Evolutionary conservation across 2,113 vertebrate genomes (phyloP).

Genomic region (Cricetomys ansorgei): DNA sequence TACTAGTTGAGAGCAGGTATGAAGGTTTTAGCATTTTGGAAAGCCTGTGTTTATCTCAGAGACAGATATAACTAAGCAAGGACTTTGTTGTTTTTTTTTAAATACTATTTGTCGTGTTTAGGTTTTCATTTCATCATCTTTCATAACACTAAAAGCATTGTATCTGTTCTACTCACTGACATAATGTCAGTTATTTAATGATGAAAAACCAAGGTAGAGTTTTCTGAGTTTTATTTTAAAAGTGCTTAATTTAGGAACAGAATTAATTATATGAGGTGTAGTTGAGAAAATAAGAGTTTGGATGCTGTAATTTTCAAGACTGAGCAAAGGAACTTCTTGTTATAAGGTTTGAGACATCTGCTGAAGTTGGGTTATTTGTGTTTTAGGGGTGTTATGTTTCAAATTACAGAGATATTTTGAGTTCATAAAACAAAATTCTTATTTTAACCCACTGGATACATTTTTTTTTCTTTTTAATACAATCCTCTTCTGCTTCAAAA

Average conservation of each 20-base stretch:
- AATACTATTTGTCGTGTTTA: background rate
- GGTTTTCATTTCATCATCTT: slow-evolving; percentile 56
- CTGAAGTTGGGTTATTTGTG: slow-evolving; percentile 80
- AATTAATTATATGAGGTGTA: slow-evolving; percentile 59
- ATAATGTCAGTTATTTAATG: slow-evolving; percentile 70
- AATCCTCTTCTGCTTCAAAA: slow-evolving; percentile 78
- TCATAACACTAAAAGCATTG: slow-evolving; percentile 63
- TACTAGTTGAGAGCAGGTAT: slow-evolving; percentile 70
- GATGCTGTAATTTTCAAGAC: slow-evolving; percentile 36
- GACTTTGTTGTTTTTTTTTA: background rate
- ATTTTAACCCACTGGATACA: slow-evolving; percentile 73
- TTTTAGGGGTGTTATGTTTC: slow-evolving; percentile 82
- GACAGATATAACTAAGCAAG: slow-evolving; percentile 11
- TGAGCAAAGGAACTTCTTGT: slow-evolving; percentile 70
- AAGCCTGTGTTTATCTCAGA: slow-evolving; percentile 67
- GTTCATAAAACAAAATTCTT: slow-evolving; percentile 82
- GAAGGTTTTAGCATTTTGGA: slow-evolving; percentile 57
- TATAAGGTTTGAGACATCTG: slow-evolving; percentile 83
- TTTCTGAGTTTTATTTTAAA: slow-evolving; percentile 81
- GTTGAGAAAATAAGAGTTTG: slow-evolving; percentile 7
- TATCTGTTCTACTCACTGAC: slow-evolving; percentile 59
- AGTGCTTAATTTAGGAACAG: slow-evolving; percentile 71
- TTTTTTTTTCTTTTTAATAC: slow-evolving; percentile 81
- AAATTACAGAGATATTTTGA: slow-evolving; percentile 86
- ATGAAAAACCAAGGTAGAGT: slow-evolving; percentile 70